A percentile compares a stretch with the other conserved stretches of the same genome.
These are phyloP conservation scores for Latrodectus geometricus DNA, from an alignment of 1,140 invertebrate genomes.

Conservation along the genomic window DNA sequence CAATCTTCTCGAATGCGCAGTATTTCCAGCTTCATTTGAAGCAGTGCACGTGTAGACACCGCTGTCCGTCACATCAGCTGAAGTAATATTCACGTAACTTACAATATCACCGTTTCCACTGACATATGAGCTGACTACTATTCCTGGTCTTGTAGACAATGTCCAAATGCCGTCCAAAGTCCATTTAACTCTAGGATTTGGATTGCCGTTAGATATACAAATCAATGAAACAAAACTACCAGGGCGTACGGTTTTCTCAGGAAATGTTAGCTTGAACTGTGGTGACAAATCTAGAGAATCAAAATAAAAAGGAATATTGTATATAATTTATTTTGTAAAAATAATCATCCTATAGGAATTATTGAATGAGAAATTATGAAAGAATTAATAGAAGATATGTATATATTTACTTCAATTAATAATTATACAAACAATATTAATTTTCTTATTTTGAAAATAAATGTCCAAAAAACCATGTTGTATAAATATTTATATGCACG, in stretches of 20 bases:
- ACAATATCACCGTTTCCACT: conserved; percentile 74
- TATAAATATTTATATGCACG: too few relatives aligned
- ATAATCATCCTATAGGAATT: too few relatives aligned
- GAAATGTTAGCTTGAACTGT: conserved; percentile 37
- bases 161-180: conserved; percentile 71
- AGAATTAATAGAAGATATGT: too few relatives aligned
- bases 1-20: conserved; percentile 65
- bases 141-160: conserved; percentile 54
- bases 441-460: too few relatives aligned
- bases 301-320: not conserved
- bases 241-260: conserved; percentile 82
- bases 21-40: conserved; percentile 70
- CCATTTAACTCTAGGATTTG: conserved; percentile 93
- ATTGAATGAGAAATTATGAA: too few relatives aligned
- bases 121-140: conserved; percentile 59
- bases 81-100: conserved; percentile 88
- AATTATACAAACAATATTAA: too few relatives aligned
- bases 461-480: too few relatives aligned
- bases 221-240: conserved; percentile 86
- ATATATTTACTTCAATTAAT: too few relatives aligned
- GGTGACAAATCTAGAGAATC: conserved; percentile 14
- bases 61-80: conserved; percentile 79
- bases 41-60: conserved; percentile 70
- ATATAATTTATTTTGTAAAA: too few relatives aligned
- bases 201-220: conserved; percentile 87